phyloP scores from a whole-genome alignment of 2,113 vertebrate genomes.

The Mustela lutreola region DNA sequence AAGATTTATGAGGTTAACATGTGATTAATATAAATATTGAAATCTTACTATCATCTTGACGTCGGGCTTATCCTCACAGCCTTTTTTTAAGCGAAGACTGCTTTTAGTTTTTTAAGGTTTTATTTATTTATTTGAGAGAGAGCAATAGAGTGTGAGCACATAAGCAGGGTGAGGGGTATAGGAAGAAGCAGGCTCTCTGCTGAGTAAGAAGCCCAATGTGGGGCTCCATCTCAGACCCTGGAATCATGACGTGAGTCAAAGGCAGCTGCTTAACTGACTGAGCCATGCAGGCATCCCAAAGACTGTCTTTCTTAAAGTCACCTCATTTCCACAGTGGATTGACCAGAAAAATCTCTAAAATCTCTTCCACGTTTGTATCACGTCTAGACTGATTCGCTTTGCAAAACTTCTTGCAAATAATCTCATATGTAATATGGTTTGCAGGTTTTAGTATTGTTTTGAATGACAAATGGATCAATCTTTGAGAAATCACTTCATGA shows the following conservation, averaged over 20 bases:
- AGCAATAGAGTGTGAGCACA: not conserved
- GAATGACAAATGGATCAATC: not conserved
- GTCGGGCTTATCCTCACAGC: not conserved
- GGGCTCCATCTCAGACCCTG: not conserved
- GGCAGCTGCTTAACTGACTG: not conserved
- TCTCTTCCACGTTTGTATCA: not conserved
- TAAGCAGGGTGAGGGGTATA: not conserved
- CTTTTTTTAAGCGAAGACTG: not conserved
- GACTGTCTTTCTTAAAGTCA: not conserved
- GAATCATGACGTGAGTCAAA: not conserved
- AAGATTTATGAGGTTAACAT: not conserved
- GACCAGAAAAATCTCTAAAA: not conserved
- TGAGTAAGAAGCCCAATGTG: not conserved
- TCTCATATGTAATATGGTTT: not conserved
- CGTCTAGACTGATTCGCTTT: not conserved
- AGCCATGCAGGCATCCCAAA: not conserved
- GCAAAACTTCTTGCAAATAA: not conserved
- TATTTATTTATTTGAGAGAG: not conserved
- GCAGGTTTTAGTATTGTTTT: not conserved
- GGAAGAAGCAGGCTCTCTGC: not conserved
- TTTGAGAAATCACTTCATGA: slow-evolving; percentile 15
- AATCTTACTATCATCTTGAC: not conserved
- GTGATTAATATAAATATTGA: not conserved
- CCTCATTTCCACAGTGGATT: not conserved
- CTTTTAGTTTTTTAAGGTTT: not conserved